Base-by-base conservation (phyloP, 2,113 vertebrate genomes). In the Zosterops borbonicus region DNA sequence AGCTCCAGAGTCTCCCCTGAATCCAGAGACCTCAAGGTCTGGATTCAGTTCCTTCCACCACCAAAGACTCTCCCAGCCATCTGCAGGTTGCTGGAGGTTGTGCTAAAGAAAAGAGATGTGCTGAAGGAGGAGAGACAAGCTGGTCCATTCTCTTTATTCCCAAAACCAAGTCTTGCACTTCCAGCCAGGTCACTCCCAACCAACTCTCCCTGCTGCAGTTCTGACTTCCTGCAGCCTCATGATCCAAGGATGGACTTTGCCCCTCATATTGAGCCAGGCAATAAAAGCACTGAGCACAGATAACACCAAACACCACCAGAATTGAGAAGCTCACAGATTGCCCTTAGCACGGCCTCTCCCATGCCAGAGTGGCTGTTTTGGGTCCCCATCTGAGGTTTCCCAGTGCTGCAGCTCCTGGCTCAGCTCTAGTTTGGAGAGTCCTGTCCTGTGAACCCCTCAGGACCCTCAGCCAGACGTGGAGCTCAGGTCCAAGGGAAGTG, bases 381-480 rank as follows among this genome's bases (percentile, higher is more conserved):
- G 25, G 25, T 52, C 33, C 60, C 39, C 3, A 3, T 29, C 24
- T 0, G 0, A 94, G 73, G 41, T 10, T 44, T 60, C 73, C 53
- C 46, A 25, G 46, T 9, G 55, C 83, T 78, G 63, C 55, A 53
- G 73, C 63, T 77, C 55, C 63, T 69, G 49, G 55, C 95, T 97
- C 59, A 97, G 58, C 92, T 97, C 97, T 33, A 90, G 60, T 95
- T 96, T 96, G 39, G 96, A 97, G n/a, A 96, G 90, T 1, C 37
- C 65, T 9, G 87, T 69, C 68, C 55, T 76, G 73, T 94, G 97
- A 68, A 94, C 89, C 70, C 94, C 63, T 0, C 52, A 0, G 97
- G 96, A 53, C 94, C 89, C 3, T 98, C 97, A 2, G 97, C 97
- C 41, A 97, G 92, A 77, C 11, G 42, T 12, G 97, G 90, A 3